Base-by-base conservation (phyloP, 2,888 invertebrate genomes). In the Orthosia gothica region DNA sequence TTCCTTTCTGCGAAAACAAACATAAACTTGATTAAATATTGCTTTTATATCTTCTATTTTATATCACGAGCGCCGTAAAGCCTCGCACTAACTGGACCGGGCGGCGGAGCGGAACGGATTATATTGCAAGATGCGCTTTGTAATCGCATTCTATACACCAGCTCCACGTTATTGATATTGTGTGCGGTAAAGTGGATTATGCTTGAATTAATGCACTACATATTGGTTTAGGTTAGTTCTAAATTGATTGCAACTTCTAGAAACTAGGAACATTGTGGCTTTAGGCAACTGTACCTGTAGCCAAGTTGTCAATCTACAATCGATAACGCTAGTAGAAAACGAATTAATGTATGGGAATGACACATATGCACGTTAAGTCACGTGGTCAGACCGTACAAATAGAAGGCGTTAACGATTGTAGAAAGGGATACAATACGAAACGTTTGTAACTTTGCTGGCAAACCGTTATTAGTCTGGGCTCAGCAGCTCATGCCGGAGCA, bases 71-170 rank as follows among this genome's bases (percentile, higher is more conserved):
- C 23, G 55, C 58, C 26, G 70, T 74, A 78, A 72, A 78, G 49
- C 54, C 45, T 12, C 16, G 59, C 32, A 26, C 15, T 66, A 70
- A 79, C 68, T 64, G 83, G 62, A 57, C 52, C 16, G 72, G 47
- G n/a, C n/a, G n/a, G 49, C 49, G 50, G 13, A 15, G 49, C 50
- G 61, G 45, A 58, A 26, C 54, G 74, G 58, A 61, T 74, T 74
- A 82, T 61, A 82, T 61, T 67, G 74, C 75, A 68, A 76, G 67
- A 68, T 76, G 83, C 67, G 79, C 67, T 40, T 67, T 67, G 84
- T 79, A 82, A 82, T 82, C 58, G 65, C 59, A 76, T 84, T 85
- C 82, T 84, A 85, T 82, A 71, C 55, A 66, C 23, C n/a, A 26
- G 32, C 63, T 57, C 55, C 32, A 15, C 26, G 72, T 66, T 64